These are phyloP conservation scores for Chrysochloris asiatica DNA, from an alignment of 2,113 vertebrate species.

Conservation along the genomic window DNA sequence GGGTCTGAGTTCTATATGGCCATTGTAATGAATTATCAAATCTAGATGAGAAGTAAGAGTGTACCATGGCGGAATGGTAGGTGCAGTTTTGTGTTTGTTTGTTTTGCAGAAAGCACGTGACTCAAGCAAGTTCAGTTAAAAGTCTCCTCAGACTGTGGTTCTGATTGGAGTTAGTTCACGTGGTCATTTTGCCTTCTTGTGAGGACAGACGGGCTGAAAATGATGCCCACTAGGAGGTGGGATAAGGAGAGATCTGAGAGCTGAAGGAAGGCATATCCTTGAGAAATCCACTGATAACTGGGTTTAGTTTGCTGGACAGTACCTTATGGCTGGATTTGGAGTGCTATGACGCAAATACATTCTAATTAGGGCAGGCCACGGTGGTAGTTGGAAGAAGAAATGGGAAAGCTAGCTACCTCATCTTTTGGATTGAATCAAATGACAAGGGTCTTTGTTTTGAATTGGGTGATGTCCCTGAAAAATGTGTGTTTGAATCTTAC, in stretches of 20 bases:
- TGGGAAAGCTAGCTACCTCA: too few species aligned
- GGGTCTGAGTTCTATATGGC: too few species aligned
- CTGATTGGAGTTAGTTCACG: background rate
- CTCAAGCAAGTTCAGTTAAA: accelerated
- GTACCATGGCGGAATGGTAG: too few species aligned
- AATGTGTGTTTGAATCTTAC: background rate
- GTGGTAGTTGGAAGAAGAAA: accelerated
- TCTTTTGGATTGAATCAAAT: background rate
- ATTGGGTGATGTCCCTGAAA: background rate
- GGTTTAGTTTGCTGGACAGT: too few species aligned
- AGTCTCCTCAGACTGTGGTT: background rate
- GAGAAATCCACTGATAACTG: accelerated
- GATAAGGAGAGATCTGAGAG: accelerated
- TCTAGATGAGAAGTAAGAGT: too few species aligned
- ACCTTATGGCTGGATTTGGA: too few species aligned
- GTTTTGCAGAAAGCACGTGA: background rate
- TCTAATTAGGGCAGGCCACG: background rate
- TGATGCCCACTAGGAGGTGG: background rate
- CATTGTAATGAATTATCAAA: too few species aligned
- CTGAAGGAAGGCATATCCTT: background rate
- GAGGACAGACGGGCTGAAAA: background rate
- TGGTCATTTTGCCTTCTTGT: background rate
- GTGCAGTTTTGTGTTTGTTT: too few species aligned
- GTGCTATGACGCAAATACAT: too few species aligned
- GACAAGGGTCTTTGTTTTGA: background rate